Percentiles rank a stretch among this genome's conserved stretches.
Evolutionary conservation across 30 jellyfish, hydroid and myxozoan species (phyloP).

Genomic region (Turritopsis rubra): DNA sequence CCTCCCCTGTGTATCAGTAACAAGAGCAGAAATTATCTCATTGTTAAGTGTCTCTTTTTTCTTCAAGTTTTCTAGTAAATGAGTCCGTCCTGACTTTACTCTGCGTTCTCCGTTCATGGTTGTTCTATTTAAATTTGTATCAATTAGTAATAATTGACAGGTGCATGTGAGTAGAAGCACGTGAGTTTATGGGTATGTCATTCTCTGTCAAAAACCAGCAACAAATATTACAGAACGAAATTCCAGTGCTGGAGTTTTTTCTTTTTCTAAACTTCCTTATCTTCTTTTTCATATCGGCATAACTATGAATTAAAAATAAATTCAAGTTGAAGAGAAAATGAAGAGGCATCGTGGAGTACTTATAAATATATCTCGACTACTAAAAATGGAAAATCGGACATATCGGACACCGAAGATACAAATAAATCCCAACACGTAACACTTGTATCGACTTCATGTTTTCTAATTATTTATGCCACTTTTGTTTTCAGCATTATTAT

Average conservation of each 20-base stretch:
- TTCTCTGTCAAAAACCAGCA: neutral
- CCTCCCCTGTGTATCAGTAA: neutral
- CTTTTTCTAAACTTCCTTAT: neutral
- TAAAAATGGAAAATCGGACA: neutral
- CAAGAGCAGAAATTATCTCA: no score
- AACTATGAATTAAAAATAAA: neutral
- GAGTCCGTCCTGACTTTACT: neutral
- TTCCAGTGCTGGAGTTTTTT: neutral
- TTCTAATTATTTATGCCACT: neutral
- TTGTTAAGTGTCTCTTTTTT: no score
- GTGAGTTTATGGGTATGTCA: neutral
- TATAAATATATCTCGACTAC: neutral
- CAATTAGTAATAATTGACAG: no score
- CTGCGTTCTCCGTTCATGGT: neutral
- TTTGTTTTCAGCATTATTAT: neutral
- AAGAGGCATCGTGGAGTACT: neutral
- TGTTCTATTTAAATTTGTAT: neutral
- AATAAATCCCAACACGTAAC: slow-evolving; percentile 3
- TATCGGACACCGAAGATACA: neutral
- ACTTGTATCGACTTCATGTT: slow-evolving; percentile 6
- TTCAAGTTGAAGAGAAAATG: neutral
- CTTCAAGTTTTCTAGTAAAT: neutral
- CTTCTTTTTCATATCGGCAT: neutral
- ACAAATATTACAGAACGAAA: neutral
- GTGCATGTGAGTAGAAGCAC: neutral